Conservation (phyloP, 2,113 vertebrate species). For the Nibea coibor region DNA sequence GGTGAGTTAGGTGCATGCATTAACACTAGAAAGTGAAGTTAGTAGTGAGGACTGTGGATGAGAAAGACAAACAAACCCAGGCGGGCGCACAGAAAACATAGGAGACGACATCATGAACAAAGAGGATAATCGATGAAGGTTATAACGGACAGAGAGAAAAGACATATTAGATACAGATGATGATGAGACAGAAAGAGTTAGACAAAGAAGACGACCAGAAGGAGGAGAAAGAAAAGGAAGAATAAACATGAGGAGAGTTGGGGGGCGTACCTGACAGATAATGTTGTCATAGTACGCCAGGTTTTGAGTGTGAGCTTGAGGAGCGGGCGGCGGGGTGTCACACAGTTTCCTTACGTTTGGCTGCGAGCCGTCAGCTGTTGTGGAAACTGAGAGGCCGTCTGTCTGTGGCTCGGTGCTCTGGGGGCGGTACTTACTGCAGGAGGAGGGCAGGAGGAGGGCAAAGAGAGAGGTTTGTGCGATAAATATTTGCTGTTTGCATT, state of each 20-base stretch:
- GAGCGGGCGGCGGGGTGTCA: conserved; percentile 81
- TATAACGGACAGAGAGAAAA: conserved; percentile 20
- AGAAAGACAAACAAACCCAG: conserved; percentile 2
- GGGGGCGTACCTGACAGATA: conserved; percentile 86
- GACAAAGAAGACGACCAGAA: not conserved
- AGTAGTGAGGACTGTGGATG: not conserved
- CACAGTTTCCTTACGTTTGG: conserved; percentile 95
- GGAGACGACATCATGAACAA: conserved; percentile 11
- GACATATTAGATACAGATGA: not conserved
- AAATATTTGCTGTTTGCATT: conserved; percentile 28
- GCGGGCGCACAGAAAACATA: not conserved
- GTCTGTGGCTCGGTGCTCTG: conserved; percentile 93
- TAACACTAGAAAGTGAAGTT: not conserved
- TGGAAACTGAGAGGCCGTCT: conserved; percentile 97
- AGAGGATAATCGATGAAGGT: not conserved
- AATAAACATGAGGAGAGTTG: conserved; percentile 62
- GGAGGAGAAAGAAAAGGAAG: conserved; percentile 23
- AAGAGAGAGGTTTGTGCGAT: conserved; percentile 23
- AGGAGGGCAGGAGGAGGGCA: not conserved
- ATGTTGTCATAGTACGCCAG: conserved; percentile 89
- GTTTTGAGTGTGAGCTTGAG: conserved; percentile 82
- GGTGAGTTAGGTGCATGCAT: conserved; percentile 1
- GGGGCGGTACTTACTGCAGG: conserved; percentile 89
- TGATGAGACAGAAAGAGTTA: not conserved
- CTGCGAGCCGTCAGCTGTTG: conserved; percentile 96